A percentile compares a stretch with the other conserved stretches of the same genome.
Evolutionary conservation across 2,888 invertebrate genomes (phyloP).

Genomic region (Polylopha cassiicola): DNA sequence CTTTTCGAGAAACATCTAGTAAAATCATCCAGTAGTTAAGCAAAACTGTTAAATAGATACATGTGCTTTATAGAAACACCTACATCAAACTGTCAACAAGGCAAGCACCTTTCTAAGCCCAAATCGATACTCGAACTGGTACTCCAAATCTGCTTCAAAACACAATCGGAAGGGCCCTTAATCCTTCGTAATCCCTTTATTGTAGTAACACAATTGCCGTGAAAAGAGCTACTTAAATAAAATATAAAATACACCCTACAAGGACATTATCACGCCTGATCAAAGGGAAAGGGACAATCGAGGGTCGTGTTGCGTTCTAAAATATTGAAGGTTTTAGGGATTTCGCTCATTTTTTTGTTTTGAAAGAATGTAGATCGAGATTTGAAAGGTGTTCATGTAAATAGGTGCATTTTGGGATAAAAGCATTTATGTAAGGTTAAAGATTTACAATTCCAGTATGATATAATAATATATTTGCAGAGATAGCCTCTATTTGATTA

Average conservation of each 20-base stretch:
- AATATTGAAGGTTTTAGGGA: conserved; percentile 29
- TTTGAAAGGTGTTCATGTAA: no score
- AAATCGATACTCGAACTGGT: conserved; percentile 40
- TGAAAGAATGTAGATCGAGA: no score
- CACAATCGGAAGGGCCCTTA: conserved; percentile 52
- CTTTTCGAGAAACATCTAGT: no score
- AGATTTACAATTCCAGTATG: no score
- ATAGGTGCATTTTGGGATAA: no score
- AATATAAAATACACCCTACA: conserved; percentile 32
- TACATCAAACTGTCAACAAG: conserved; percentile 25
- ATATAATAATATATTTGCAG: no score
- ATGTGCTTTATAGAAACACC: conserved; percentile 6
- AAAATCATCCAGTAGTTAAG: no score
- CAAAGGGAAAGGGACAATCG: conserved; percentile 52
- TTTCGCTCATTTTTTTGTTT: conserved; percentile 3
- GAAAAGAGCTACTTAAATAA: conserved; percentile 66
- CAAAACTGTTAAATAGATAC: conserved; percentile 7
- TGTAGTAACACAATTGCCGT: conserved; percentile 67
- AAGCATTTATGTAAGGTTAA: no score
- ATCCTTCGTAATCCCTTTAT: conserved; percentile 58
- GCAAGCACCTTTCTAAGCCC: conserved; percentile 33
- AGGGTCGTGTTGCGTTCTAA: conserved; percentile 64
- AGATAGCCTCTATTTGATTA: no score
- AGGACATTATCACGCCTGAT: conserved; percentile 61
- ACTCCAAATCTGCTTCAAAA: conserved; percentile 34